phyloP scores from a whole-genome alignment of 2,797 vertebrate species.

The Gadopsis bispinosus region DNA sequence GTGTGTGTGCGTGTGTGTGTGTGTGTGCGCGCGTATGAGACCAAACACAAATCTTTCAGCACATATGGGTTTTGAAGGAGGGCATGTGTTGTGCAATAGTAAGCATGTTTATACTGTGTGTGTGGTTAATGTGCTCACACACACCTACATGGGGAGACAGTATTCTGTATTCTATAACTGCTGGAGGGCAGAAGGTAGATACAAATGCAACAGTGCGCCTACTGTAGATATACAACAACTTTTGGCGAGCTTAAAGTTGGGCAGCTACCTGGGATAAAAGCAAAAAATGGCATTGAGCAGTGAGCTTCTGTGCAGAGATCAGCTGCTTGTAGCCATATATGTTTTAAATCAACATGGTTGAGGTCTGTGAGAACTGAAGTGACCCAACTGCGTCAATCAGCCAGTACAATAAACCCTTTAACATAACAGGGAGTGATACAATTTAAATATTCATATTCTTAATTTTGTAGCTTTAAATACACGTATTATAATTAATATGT shows the following conservation, averaged over 20 bases:
- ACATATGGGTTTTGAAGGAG: constrained; percentile 39
- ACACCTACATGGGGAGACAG: background rate
- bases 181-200: constrained; percentile 32
- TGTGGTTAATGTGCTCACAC: background rate
- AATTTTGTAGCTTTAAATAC: background rate
- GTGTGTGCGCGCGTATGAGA: constrained; percentile 16
- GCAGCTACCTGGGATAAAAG: background rate
- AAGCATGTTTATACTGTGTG: constrained; percentile 41
- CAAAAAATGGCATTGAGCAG: background rate
- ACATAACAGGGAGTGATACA: background rate
- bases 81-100: constrained; percentile 48
- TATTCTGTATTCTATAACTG: constrained; percentile 32
- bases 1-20: background rate
- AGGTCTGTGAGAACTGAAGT: background rate
- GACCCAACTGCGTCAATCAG: background rate
- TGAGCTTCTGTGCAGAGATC: background rate
- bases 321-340: background rate
- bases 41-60: constrained; percentile 61
- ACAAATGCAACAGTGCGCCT: background rate
- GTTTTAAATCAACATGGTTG: background rate
- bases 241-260: background rate
- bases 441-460: background rate
- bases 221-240: constrained; percentile 9
- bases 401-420: background rate
- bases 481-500: background rate